Percentiles rank a stretch among this genome's conserved stretches.
These are phyloP conservation scores for Nycticryphes semicollaris DNA, from an alignment of 2,113 vertebrate genomes.

Conservation along the genomic window DNA sequence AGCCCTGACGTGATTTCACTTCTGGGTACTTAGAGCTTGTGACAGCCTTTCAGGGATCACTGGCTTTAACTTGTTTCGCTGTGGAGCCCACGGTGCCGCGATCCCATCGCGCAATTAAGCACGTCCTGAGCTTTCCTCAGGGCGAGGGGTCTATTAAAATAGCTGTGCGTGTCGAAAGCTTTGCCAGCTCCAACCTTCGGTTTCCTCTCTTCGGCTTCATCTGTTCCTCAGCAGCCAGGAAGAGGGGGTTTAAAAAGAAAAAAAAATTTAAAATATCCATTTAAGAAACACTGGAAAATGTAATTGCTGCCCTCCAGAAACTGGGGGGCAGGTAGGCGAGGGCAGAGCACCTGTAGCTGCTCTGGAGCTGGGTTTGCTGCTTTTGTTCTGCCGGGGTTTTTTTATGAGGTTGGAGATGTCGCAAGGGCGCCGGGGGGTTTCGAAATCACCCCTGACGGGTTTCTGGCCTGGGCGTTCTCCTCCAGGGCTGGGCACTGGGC, in stretches of 20 bases:
- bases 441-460: neutral
- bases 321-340: neutral
- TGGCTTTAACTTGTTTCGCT: neutral
- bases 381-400: neutral
- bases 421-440: neutral
- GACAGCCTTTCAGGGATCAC: neutral
- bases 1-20: neutral
- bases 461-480: neutral
- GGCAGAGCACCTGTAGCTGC: conserved; percentile 39
- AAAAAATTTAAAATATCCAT: neutral
- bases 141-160: neutral
- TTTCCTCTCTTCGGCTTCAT: neutral
- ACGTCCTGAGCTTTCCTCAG: neutral
- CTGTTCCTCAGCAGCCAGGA: neutral
- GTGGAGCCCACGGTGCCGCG: neutral
- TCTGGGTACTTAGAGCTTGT: neutral
- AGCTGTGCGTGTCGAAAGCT: neutral
- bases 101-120: neutral
- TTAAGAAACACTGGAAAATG: neutral
- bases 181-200: neutral
- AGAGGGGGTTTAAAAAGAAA: neutral
- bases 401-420: neutral
- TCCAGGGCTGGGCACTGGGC: neutral
- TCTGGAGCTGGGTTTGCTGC: neutral
- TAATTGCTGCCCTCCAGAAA: neutral